phyloP scores from a whole-genome alignment of 2,797 vertebrate genomes.

The Dromococcyx pavoninus region DNA sequence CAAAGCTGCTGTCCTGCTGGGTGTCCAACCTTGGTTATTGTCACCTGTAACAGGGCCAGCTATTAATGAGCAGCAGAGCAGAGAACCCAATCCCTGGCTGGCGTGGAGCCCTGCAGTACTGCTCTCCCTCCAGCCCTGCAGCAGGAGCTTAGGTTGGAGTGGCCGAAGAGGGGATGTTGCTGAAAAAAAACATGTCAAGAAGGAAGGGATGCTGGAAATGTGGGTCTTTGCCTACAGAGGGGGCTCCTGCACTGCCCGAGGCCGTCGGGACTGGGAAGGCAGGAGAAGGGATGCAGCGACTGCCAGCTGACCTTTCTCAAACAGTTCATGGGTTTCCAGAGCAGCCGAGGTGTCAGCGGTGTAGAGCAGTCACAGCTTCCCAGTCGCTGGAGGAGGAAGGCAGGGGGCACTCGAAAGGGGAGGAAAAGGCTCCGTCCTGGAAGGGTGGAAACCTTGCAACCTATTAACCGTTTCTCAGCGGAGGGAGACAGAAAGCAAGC shows the following conservation, averaged over 20 bases:
- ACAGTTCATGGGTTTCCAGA: conserved; percentile 80
- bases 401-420: conserved; percentile 77
- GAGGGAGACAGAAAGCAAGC: neutral
- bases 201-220: neutral
- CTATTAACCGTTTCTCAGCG: conserved; percentile 30
- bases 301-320: conserved; percentile 83
- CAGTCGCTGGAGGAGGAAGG: conserved; percentile 69
- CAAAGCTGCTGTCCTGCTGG: neutral
- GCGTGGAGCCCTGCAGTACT: rapidly evolving
- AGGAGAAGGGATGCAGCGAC: conserved; percentile 15
- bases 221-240: conserved; percentile 73
- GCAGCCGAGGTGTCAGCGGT: conserved; percentile 80
- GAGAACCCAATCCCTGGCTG: neutral
- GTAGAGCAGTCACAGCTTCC: conserved; percentile 75
- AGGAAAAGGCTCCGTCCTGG: conserved; percentile 56
- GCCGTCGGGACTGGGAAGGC: neutral
- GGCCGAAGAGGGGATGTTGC: neutral
- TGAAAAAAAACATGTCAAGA: neutral
- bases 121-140: rapidly evolving
- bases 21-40: neutral
- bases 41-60: rapidly evolving
- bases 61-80: neutral
- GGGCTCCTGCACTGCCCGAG: conserved; percentile 71
- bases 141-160: neutral
- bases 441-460: conserved; percentile 55